A percentile compares a stretch with the other conserved stretches of the same genome.
These are phyloP conservation scores for Amblyopsis rosae DNA, from an alignment of 2,113 vertebrate genomes.

Conservation along the genomic window DNA sequence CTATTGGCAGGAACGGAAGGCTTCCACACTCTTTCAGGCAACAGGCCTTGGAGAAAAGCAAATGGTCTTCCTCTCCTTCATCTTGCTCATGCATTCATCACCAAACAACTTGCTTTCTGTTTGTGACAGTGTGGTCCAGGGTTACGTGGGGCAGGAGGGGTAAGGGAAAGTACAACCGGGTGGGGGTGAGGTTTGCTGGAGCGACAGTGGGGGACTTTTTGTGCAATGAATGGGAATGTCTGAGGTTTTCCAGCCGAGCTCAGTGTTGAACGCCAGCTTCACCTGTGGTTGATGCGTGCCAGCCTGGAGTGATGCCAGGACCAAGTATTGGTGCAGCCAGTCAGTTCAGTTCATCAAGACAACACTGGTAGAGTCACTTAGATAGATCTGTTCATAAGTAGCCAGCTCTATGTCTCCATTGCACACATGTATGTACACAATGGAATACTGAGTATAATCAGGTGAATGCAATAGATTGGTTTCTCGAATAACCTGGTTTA, in stretches of 20 bases:
- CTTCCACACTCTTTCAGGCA: constrained; percentile 81
- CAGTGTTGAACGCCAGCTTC: constrained; percentile 61
- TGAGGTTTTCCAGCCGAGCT: constrained; percentile 65
- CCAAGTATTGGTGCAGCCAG: constrained; percentile 44
- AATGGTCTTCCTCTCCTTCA: constrained; percentile 67
- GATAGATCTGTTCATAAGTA: constrained; percentile 57
- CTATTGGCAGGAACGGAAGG: constrained; percentile 81
- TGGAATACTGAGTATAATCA: too few relatives aligned
- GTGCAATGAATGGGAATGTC: constrained; percentile 66
- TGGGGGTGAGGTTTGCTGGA: constrained; percentile 29
- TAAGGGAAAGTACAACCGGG: constrained; percentile 29
- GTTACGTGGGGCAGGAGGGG: background rate
- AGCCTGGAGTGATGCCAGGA: constrained; percentile 63
- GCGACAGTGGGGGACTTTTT: constrained; percentile 52
- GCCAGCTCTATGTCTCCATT: constrained; percentile 54
- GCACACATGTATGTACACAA: background rate
- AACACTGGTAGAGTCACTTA: constrained; percentile 61
- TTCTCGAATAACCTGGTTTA: too few relatives aligned
- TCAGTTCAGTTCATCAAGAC: constrained; percentile 26
- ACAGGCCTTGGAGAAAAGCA: constrained; percentile 54
- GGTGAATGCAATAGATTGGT: too few relatives aligned
- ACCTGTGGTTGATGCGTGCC: constrained; percentile 72
- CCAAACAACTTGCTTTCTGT: constrained; percentile 84
- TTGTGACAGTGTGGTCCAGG: constrained; percentile 56
- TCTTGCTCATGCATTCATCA: constrained; percentile 76